Evolutionary conservation across 2,113 vertebrate species (phyloP).

Genomic region (Condylura cristata): DNA sequence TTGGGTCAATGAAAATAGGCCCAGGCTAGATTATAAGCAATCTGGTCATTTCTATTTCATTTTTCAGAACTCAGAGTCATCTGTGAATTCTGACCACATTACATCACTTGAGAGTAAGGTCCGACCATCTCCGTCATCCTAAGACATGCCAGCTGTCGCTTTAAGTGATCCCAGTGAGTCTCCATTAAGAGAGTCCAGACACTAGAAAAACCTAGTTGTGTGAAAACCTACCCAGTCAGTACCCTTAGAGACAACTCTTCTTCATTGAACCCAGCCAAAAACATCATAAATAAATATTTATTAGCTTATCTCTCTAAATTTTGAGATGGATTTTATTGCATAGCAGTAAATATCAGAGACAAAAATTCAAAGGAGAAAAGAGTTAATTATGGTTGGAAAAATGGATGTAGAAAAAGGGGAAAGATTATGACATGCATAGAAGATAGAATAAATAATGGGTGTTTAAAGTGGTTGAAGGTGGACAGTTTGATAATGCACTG

Average conservation of each 20-base stretch:
- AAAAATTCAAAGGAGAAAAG: background rate
- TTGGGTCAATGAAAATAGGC: background rate
- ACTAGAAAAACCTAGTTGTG: no score
- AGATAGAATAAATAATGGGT: background rate
- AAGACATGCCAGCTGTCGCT: no score
- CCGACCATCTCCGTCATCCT: no score
- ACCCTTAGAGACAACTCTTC: background rate
- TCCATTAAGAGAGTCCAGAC: rapidly evolving
- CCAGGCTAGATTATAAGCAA: background rate
- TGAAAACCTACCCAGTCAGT: no score
- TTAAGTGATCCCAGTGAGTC: no score
- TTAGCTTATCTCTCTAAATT: background rate
- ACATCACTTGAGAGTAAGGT: background rate
- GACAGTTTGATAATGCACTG: background rate
- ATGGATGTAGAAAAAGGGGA: background rate
- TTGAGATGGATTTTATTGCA: background rate
- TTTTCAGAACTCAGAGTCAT: background rate
- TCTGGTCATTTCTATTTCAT: background rate
- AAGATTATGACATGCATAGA: background rate
- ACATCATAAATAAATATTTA: background rate
- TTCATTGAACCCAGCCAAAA: background rate
- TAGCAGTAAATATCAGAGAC: background rate
- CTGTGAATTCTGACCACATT: background rate
- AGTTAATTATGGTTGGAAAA: background rate
- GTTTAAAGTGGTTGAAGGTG: background rate